Base-by-base conservation (phyloP, 2,113 vertebrate species). In the rat (Rattus norvegicus) region DNA sequence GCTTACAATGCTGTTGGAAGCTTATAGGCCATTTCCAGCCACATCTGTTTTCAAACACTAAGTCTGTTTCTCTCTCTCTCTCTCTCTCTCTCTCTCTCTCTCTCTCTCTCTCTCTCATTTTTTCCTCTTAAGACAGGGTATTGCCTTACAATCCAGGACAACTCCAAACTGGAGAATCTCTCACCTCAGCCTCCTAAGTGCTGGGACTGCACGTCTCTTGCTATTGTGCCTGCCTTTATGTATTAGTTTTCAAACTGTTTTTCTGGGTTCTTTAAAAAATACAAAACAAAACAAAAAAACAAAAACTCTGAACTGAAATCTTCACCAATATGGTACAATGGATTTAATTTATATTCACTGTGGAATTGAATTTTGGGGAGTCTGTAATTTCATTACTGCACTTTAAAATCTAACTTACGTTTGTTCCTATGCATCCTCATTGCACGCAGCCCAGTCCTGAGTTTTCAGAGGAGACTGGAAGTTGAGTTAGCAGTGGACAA, bases 401-500 rank as follows among this genome's bases (percentile, higher is more conserved):
- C 95, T 94, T 97, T 63, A 85, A 94, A 93, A 72, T 90, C 36
- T 88, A 81, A 96, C 86, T 96, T 96, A 94, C 96, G 86, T 94
- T 63, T 76, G 24, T 93, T 92, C 22, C n/a, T 73, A 16, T 39
- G 91, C 14, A 87, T 81, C 89, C 95, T 84, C 83, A 63, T 4
- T 26, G 16, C 70, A 61, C 92, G 17, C 89, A 96, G 39, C 67
- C 77, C 79, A 73, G 22, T 36, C 16, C 63, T 56, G 13, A 30
- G 16, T 67, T 22, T 92, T 91, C 20, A 39, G 77, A 86, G 70
- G 65, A 88, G 69, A 59, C 49, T 56, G 88, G 79, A 54, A 43
- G 12, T 30, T 92, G 80, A 90, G 43, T 92, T 92, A 73, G 85
- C 75, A 61, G 1, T 47, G 28, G 67, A 69, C 10, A 65, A 88